Evolutionary conservation across 1,140 invertebrate species (phyloP).

Genomic region (Zaprionus ghesquierei): DNA sequence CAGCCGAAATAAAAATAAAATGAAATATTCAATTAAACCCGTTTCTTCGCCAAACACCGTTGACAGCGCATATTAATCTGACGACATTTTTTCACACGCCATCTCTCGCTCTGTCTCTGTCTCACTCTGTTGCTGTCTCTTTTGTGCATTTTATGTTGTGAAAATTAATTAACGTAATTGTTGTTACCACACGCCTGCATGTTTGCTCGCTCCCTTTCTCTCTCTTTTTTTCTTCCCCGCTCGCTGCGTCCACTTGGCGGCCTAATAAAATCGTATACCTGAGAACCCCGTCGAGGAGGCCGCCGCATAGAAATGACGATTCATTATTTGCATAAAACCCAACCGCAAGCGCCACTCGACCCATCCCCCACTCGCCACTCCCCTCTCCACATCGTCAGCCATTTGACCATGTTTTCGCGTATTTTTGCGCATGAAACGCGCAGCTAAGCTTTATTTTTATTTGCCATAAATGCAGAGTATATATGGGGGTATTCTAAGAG

Average conservation of each 20-base stretch:
- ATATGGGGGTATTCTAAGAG: too few relatives aligned
- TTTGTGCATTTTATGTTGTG: conserved; percentile 28
- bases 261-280: conserved; percentile 62
- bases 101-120: neutral
- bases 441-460: conserved; percentile 18
- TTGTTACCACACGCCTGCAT: conserved; percentile 50
- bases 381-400: conserved; percentile 20
- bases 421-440: conserved; percentile 12
- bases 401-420: conserved; percentile 30
- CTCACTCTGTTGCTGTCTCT: neutral
- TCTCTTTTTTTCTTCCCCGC: too few relatives aligned
- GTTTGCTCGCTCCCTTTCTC: neutral
- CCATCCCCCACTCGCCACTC: neutral
- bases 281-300: neutral
- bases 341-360: conserved; percentile 30
- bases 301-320: conserved; percentile 48
- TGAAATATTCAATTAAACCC: conserved; percentile 81
- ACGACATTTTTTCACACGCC: conserved; percentile 43
- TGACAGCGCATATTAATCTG: conserved; percentile 76
- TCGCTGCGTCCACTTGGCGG: neutral
- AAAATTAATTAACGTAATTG: conserved; percentile 77
- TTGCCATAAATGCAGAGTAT: neutral
- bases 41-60: conserved; percentile 55
- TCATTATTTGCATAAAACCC: conserved; percentile 57
- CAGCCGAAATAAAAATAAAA: conserved; percentile 68